phyloP scores from a whole-genome alignment of 1,140 invertebrate genomes.

The Drosophila grimshawi region DNA sequence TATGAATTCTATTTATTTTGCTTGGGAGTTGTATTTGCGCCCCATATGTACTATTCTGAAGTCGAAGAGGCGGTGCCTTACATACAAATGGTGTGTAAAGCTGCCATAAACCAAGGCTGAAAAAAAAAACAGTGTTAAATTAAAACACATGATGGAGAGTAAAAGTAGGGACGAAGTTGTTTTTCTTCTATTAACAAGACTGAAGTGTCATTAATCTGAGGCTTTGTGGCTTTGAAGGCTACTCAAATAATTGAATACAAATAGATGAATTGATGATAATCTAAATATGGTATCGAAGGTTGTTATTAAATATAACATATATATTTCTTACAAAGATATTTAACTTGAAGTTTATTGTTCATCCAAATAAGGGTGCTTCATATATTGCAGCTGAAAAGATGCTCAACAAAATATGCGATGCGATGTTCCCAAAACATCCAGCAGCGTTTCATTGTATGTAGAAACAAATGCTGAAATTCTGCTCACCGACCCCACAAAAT shows the following conservation, averaged over 20 bases:
- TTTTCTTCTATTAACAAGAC: conserved; percentile 1
- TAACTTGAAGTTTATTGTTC: neutral
- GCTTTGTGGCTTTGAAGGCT: too few species aligned
- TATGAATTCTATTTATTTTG: conserved; percentile 42
- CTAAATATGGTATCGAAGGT: too few species aligned
- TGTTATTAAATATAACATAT: too few species aligned
- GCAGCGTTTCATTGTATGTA: conserved; percentile 47
- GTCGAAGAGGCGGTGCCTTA: conserved; percentile 20
- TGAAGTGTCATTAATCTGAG: neutral
- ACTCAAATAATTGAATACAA: too few species aligned
- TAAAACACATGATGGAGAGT: neutral
- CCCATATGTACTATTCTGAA: conserved; percentile 18
- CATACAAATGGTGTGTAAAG: conserved; percentile 68
- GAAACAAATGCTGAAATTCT: conserved; percentile 52
- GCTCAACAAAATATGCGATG: neutral
- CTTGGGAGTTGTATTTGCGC: conserved; percentile 22
- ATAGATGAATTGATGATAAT: too few species aligned
- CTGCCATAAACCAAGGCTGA: conserved; percentile 11
- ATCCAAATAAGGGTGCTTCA: too few species aligned
- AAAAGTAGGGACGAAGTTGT: neutral
- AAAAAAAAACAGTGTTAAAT: conserved; percentile 8
- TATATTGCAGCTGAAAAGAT: neutral
- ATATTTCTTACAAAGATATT: too few species aligned
- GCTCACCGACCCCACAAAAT: neutral
- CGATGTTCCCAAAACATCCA: conserved; percentile 29